A percentile compares a stretch with the other conserved stretches of the same genome.
These are phyloP conservation scores for Euzetes globulus DNA, from an alignment of 2,888 invertebrate genomes.

Conservation along the genomic window DNA sequence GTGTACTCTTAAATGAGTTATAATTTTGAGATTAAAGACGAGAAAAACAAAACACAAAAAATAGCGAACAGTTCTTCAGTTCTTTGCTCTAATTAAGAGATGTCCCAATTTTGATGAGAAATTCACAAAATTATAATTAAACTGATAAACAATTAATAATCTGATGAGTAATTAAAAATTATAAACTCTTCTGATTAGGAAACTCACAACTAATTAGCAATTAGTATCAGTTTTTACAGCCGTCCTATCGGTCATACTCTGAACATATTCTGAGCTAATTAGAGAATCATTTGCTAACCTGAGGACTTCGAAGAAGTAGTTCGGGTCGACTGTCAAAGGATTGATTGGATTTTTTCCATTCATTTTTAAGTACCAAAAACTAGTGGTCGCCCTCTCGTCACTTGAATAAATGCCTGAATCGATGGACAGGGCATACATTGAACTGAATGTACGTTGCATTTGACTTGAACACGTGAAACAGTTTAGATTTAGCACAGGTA, in stretches of 20 bases:
- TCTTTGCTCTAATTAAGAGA: background rate
- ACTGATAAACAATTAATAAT: background rate
- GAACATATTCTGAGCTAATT: no score
- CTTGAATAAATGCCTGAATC: constrained; percentile 10
- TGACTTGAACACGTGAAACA: constrained; percentile 16
- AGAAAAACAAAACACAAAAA: background rate
- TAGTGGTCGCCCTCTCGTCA: constrained; percentile 25
- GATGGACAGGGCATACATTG: constrained; percentile 10
- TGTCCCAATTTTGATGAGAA: background rate
- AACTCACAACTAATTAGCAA: background rate
- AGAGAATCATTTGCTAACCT: background rate
- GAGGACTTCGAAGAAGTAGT: constrained; percentile 25
- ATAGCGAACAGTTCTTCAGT: background rate
- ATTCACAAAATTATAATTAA: background rate
- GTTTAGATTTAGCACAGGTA: background rate
- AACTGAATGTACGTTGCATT: background rate
- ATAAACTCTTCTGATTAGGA: background rate
- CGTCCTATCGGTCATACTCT: background rate
- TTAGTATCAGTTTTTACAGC: no score
- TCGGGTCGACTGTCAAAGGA: constrained; percentile 27
- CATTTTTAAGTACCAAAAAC: constrained; percentile 32
- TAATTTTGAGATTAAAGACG: background rate
- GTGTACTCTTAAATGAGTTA: background rate
- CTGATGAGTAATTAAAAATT: background rate
- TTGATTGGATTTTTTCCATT: constrained; percentile 17